These are phyloP conservation scores for Selene dorsalis DNA, from an alignment of 2,797 vertebrate genomes.

Conservation along the genomic window DNA sequence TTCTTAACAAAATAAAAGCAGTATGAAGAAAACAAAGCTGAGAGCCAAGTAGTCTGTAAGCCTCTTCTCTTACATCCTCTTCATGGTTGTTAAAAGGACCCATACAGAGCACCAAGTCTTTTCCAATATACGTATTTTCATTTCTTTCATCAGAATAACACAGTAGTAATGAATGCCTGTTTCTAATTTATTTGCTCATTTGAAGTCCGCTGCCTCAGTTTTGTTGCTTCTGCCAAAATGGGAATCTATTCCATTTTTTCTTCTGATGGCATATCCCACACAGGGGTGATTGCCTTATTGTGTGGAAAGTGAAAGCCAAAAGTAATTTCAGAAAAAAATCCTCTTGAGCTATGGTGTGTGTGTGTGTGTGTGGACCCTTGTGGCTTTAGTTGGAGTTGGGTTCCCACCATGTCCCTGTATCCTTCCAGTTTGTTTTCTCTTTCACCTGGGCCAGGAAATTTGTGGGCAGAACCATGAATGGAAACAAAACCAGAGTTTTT, in stretches of 20 bases:
- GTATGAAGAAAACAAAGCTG: constrained; percentile 7
- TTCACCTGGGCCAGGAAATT: constrained; percentile 67
- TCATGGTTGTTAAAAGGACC: constrained; percentile 25
- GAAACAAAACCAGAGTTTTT: constrained; percentile 65
- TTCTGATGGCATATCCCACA: constrained; percentile 17
- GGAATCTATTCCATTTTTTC: constrained; percentile 15
- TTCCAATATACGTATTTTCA: background rate
- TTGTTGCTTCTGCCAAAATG: constrained; percentile 13
- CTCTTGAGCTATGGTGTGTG: constrained; percentile 1
- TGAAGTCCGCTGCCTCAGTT: constrained; percentile 20
- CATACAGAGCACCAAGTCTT: background rate
- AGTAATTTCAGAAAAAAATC: constrained; percentile 47
- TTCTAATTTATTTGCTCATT: constrained; percentile 22
- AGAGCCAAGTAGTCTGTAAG: constrained; percentile 20
- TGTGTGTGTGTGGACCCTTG: constrained; percentile 5
- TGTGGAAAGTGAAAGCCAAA: constrained; percentile 27
- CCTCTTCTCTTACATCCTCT: background rate
- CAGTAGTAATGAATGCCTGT: constrained; percentile 16
- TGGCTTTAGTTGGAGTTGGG: constrained; percentile 37
- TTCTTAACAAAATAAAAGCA: constrained; percentile 21
- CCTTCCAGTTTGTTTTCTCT: constrained; percentile 44
- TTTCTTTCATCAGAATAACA: constrained; percentile 18
- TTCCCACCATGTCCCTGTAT: constrained; percentile 38
- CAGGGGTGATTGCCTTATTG: constrained; percentile 23
- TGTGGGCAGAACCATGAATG: constrained; percentile 55